Evolutionary conservation across 2,888 invertebrate species (phyloP).

Genomic region (Sepioteuthis lessoniana): DNA sequence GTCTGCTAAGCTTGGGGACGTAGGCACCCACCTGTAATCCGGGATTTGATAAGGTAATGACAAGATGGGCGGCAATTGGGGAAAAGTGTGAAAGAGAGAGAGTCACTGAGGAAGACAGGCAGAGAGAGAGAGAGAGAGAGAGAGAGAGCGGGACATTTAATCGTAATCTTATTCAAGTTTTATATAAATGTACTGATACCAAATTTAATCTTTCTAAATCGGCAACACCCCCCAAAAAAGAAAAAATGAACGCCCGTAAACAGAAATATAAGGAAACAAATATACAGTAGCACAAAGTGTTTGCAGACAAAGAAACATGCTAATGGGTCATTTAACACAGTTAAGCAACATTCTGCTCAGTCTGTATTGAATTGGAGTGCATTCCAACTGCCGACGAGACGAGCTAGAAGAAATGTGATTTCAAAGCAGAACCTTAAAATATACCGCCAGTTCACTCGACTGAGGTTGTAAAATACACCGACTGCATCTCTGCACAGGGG

Average conservation of each 20-base stretch:
- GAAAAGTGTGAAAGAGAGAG: neutral
- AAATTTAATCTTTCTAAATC: neutral
- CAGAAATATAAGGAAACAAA: neutral
- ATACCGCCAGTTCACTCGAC: too few species aligned
- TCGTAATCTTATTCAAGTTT: neutral
- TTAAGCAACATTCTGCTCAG: too few species aligned
- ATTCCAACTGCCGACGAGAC: too few species aligned
- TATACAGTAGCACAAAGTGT: neutral
- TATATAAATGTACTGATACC: neutral
- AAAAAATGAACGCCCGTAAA: neutral
- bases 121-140: neutral
- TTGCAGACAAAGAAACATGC: neutral
- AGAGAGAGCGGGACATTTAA: neutral
- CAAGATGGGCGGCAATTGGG: neutral
- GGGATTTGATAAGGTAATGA: neutral
- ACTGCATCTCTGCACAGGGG: too few species aligned
- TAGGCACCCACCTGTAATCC: slow-evolving; percentile 21
- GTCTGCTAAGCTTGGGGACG: neutral
- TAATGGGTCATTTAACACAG: too few species aligned
- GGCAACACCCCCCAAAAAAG: neutral
- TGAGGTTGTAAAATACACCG: too few species aligned
- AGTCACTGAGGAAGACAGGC: neutral
- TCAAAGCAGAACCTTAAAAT: too few species aligned
- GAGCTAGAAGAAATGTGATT: too few species aligned
- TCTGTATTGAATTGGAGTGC: too few species aligned